These are phyloP conservation scores for Xerus rutilus DNA, from an alignment of 2,797 vertebrate species.

Conservation along the genomic window DNA sequence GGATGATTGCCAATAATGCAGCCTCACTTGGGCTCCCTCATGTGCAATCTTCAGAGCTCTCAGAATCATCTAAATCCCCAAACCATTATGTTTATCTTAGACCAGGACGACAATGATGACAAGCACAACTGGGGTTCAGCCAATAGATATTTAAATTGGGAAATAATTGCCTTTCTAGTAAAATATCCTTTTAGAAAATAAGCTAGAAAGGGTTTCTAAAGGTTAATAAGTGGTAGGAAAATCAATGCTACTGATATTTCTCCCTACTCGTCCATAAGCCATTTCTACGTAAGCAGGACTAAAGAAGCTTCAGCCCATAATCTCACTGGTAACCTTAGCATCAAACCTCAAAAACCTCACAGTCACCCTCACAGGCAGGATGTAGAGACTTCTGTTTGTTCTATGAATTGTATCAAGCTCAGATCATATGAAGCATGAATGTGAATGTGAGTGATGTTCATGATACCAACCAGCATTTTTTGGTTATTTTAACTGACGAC, in stretches of 20 bases:
- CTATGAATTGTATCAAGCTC: background rate
- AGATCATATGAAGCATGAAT: background rate
- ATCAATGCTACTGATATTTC: background rate
- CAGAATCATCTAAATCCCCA: slow-evolving; percentile 47
- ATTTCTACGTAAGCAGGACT: background rate
- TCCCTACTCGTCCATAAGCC: background rate
- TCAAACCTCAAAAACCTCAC: background rate
- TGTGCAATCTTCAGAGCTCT: slow-evolving; percentile 7
- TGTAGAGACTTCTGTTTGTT: background rate
- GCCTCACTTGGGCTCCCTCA: slow-evolving; percentile 56
- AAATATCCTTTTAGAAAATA: slow-evolving; percentile 52
- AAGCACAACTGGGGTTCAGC: slow-evolving; percentile 32
- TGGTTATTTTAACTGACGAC: background rate
- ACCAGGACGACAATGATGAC: background rate
- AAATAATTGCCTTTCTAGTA: slow-evolving; percentile 57
- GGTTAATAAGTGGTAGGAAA: slow-evolving; percentile 39
- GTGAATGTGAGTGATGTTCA: background rate
- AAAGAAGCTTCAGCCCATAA: background rate
- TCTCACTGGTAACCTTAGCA: background rate
- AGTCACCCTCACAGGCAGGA: background rate
- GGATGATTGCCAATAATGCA: slow-evolving; percentile 68
- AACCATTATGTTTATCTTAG: slow-evolving; percentile 66
- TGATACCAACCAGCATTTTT: background rate
- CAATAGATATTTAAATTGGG: slow-evolving; percentile 59
- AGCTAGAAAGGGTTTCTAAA: slow-evolving; percentile 39